Base-by-base conservation (phyloP, 1,140 invertebrate species). In the Archivesica marissinica region DNA sequence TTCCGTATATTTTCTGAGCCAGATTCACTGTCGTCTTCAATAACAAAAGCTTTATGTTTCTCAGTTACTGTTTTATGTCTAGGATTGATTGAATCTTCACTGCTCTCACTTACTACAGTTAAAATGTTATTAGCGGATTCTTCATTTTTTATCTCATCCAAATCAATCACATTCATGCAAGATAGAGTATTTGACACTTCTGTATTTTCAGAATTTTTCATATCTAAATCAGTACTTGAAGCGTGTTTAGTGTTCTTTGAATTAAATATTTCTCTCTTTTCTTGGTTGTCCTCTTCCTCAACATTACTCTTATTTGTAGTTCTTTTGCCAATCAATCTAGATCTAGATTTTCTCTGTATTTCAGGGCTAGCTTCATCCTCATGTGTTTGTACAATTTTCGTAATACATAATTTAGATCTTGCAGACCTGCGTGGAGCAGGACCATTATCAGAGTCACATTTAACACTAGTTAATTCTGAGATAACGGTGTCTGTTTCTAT, bases 381-480 rank as follows among this genome's bases (percentile, higher is more conserved):
- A 66, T 33, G 15, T 11, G 61, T 39, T 23, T n/a, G 23, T 28
- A 30, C 35, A 28, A 33, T 56, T 68, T 47, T 50, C 17, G 50
- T 76, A 11, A 54, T 38, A 3, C 28, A 59, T 33, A 59, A 79
- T 30, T 66, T 79, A 23, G 76, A 79, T 28, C 76, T 41, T 64
- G 23, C 54, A 30, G 56, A 66, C 35, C 76, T 61, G 17, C 56
- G 23, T 2, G 35, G 25, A 33, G n/a, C 47, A n/a, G n/a, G 0
- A 76, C 1, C 0, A 6, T 75, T 25, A 20, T 44, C 41, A 30
- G 23, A 52, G 2, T 70, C 6, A 39, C 25, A 13, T 17, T 17
- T 25, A 11, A 59, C 9, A 59, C 11, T 28, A 17, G 56, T 59
- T 17, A 11, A n/a, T n/a, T n/a, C 56, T 17, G 17, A 13, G 25